phyloP scores from a whole-genome alignment of 2,113 vertebrate genomes.

The Trochalopteron elliotii region DNA sequence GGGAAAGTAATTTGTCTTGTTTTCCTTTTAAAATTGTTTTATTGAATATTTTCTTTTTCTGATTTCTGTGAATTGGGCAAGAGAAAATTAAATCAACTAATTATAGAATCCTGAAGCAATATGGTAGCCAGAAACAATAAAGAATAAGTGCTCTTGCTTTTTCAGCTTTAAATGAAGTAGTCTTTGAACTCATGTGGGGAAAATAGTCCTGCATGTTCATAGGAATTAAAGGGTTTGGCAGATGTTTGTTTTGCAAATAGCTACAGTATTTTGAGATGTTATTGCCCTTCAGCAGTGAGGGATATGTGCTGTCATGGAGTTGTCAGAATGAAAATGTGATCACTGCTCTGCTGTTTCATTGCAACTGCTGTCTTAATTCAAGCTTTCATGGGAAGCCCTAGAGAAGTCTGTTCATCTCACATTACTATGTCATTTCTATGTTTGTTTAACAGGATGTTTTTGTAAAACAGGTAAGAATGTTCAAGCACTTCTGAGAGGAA shows the following conservation, averaged over 20 bases:
- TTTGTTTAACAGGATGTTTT: slow-evolving; percentile 19
- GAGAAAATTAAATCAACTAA: slow-evolving; percentile 1
- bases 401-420: background rate
- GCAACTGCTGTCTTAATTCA: background rate
- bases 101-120: background rate
- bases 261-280: background rate
- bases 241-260: slow-evolving; percentile 27
- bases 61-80: background rate
- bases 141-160: background rate
- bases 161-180: background rate
- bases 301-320: background rate
- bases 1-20: background rate
- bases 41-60: background rate
- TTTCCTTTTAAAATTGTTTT: background rate
- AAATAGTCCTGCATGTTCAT: background rate
- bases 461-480: background rate
- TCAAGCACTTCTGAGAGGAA: background rate
- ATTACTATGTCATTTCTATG: background rate
- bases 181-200: background rate
- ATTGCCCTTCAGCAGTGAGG: slow-evolving; percentile 6
- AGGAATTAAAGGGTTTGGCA: slow-evolving; percentile 1
- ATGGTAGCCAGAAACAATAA: background rate
- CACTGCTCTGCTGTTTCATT: background rate
- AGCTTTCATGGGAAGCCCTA: background rate
- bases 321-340: background rate